These are phyloP conservation scores for Planiliza haematocheilus DNA, from an alignment of 2,113 vertebrate genomes.

Conservation along the genomic window DNA sequence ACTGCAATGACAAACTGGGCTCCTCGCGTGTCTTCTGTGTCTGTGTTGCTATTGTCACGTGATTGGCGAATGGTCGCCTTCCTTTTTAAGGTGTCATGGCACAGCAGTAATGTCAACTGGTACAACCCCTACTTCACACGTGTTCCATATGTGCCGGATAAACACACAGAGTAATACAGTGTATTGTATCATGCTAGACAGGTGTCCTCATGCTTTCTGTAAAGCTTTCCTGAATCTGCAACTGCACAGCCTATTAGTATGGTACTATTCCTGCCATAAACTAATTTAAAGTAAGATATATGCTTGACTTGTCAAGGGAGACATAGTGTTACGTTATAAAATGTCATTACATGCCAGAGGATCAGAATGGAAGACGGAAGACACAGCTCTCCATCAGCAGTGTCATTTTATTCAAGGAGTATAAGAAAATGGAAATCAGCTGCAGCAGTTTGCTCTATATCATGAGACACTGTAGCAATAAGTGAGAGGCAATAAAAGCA, in stretches of 20 bases:
- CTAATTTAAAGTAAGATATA: conserved; percentile 51
- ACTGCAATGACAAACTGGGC: too few relatives aligned
- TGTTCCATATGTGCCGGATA: too few relatives aligned
- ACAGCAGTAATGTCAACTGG: too few relatives aligned
- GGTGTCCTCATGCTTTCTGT: too few relatives aligned
- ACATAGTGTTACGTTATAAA: conserved; percentile 54
- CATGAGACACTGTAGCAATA: conserved; percentile 16
- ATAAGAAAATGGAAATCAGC: conserved; percentile 22
- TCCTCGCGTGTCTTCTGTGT: too few relatives aligned
- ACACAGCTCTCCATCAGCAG: conserved; percentile 30
- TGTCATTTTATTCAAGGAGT: conserved; percentile 46
- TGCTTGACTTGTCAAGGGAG: conserved; percentile 51
- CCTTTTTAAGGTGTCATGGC: too few relatives aligned
- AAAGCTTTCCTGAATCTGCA: conserved; percentile 23
- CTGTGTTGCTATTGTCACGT: too few relatives aligned
- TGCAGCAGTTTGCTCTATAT: conserved; percentile 22
- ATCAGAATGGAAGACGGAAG: conserved; percentile 58
- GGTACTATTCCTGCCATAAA: conserved; percentile 28
- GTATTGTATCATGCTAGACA: conserved; percentile 4
- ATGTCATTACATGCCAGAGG: conserved; percentile 55
- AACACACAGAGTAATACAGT: not conserved
- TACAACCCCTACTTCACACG: too few relatives aligned
- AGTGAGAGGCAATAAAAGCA: conserved; percentile 19
- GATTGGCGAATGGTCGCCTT: too few relatives aligned
- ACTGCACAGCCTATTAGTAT: conserved; percentile 7